Evolutionary conservation across 2,797 vertebrate species (phyloP).

Genomic region (Rallus crepitans): DNA sequence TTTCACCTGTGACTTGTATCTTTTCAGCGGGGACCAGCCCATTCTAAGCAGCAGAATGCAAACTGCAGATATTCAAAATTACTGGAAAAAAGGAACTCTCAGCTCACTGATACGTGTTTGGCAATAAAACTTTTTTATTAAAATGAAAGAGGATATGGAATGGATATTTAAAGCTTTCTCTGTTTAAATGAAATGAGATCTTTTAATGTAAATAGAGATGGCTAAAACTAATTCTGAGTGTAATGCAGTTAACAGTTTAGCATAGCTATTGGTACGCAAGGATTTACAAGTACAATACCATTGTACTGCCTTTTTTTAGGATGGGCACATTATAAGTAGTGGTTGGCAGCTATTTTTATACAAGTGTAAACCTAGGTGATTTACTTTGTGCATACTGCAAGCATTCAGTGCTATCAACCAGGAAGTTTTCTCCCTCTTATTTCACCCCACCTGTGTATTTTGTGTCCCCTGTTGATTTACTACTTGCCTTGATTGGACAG

Average conservation of each 20-base stretch:
- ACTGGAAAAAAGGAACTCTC: background rate
- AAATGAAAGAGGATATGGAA: background rate
- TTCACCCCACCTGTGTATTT: background rate
- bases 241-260: background rate
- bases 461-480: background rate
- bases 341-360: background rate
- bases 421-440: background rate
- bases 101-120: background rate
- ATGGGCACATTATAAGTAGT: background rate
- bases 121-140: background rate
- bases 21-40: background rate
- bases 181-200: background rate
- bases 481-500: background rate
- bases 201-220: background rate
- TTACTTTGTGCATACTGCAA: background rate
- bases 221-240: background rate
- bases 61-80: background rate
- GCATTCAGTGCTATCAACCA: rapidly evolving
- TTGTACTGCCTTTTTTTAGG: background rate
- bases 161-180: background rate
- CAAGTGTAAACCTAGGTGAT: background rate
- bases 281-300: background rate
- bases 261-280: background rate
- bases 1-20: background rate
- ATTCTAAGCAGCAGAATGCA: background rate